phyloP scores from a whole-genome alignment of 2,113 vertebrate species.

The Psilopogon haemacephalus region DNA sequence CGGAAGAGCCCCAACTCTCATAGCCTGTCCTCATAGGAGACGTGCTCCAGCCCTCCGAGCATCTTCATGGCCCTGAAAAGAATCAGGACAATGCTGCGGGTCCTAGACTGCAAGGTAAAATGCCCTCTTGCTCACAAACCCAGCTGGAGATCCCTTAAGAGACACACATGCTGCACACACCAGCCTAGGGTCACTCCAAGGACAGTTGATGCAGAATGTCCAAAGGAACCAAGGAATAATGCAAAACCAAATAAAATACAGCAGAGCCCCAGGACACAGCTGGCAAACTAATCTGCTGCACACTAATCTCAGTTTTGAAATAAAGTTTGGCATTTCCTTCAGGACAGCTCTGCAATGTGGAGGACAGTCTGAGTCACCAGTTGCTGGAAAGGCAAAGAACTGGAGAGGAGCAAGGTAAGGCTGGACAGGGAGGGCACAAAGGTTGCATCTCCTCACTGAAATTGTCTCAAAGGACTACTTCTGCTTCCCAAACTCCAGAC shows the following conservation, averaged over 20 bases:
- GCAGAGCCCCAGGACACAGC: background rate
- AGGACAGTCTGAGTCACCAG: background rate
- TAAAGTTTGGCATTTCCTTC: slow-evolving; percentile 47
- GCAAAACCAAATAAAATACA: background rate
- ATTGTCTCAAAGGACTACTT: background rate
- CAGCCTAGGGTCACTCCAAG: background rate
- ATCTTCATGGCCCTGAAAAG: background rate
- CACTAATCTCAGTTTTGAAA: background rate
- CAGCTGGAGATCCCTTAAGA: background rate
- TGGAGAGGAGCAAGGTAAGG: background rate
- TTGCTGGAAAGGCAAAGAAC: background rate
- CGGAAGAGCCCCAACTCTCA: too few relatives aligned
- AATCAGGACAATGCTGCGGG: background rate
- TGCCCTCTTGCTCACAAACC: background rate
- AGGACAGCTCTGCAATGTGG: background rate
- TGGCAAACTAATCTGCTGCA: background rate
- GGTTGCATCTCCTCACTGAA: fast-evolving
- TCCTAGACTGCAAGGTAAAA: background rate
- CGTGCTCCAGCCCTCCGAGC: too few relatives aligned
- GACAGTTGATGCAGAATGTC: background rate
- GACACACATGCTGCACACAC: background rate
- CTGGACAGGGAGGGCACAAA: background rate
- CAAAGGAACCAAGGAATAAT: background rate
- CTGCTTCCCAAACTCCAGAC: background rate
- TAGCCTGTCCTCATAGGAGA: too few relatives aligned